phyloP scores from a whole-genome alignment of 2,888 invertebrate genomes.

The Balanococcus diminutus region DNA sequence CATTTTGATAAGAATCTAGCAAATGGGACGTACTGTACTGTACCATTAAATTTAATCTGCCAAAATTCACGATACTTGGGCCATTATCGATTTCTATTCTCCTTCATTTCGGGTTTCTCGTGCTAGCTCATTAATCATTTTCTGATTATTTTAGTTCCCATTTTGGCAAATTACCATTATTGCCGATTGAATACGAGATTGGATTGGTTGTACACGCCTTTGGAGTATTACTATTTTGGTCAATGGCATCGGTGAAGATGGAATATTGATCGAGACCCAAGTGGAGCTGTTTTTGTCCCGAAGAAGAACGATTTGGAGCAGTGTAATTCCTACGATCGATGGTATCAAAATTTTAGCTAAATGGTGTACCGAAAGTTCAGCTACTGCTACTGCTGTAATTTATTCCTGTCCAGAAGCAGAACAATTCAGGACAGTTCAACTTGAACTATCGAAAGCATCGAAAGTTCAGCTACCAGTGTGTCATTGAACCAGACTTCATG shows the following conservation, averaged over 20 bases:
- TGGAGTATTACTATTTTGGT: not conserved
- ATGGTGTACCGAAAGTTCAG: no score
- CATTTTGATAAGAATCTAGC: not conserved
- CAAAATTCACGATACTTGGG: not conserved
- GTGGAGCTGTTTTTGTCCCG: no score
- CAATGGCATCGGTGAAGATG: not conserved
- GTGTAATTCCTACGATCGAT: not conserved
- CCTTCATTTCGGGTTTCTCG: not conserved
- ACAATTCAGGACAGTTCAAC: no score
- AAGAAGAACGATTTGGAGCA: not conserved
- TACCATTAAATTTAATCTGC: not conserved
- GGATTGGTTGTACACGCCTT: not conserved
- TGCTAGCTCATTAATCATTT: not conserved
- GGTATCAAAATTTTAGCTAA: no score
- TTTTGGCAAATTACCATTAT: not conserved
- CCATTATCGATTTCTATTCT: not conserved
- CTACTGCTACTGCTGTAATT: no score
- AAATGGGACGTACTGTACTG: not conserved
- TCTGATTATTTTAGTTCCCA: not conserved
- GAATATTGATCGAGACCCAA: not conserved
- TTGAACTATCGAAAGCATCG: no score
- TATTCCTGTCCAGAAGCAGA: no score
- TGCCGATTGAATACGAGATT: not conserved
- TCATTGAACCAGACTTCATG: no score
- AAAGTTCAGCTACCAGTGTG: no score